Percentiles rank a stretch among this genome's conserved stretches.
Conservation (phyloP, 2,113 vertebrate species). For the Penelope pileata region DNA sequence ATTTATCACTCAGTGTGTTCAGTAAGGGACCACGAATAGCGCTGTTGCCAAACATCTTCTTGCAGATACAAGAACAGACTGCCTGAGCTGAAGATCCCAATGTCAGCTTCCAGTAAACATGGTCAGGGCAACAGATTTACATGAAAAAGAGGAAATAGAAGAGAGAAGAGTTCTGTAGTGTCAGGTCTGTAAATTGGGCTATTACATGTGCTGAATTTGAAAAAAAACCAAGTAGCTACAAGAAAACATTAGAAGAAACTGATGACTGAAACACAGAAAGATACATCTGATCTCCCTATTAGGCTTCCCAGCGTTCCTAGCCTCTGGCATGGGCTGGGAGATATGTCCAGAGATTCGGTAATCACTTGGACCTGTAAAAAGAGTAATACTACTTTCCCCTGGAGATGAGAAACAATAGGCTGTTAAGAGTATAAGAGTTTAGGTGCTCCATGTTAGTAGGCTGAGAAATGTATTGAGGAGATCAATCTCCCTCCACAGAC, state of each 20-base stretch:
- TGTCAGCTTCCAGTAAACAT: neutral
- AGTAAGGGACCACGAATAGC: neutral
- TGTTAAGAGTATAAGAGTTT: neutral
- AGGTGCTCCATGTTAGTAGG: neutral
- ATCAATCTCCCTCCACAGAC: neutral
- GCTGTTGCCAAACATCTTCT: rapidly evolving
- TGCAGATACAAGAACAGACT: neutral
- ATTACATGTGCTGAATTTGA: neutral
- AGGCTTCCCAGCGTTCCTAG: neutral
- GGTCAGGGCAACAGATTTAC: neutral
- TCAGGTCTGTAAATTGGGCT: neutral
- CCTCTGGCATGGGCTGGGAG: neutral
- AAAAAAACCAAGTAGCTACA: neutral
- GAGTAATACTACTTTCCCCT: neutral
- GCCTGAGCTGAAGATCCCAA: neutral
- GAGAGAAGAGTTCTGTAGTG: neutral
- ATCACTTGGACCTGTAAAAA: neutral
- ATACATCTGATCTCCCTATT: neutral
- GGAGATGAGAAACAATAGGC: neutral
- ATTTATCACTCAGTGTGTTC: neutral
- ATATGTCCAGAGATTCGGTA: neutral
- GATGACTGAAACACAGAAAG: neutral
- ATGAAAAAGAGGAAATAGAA: neutral
- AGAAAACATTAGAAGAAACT: neutral
- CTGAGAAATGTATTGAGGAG: neutral